Evolutionary conservation across 2,888 invertebrate species (phyloP), one percentile per base, ranked within the genome.

Genomic region (Yponomeuta malinellus): DNA sequence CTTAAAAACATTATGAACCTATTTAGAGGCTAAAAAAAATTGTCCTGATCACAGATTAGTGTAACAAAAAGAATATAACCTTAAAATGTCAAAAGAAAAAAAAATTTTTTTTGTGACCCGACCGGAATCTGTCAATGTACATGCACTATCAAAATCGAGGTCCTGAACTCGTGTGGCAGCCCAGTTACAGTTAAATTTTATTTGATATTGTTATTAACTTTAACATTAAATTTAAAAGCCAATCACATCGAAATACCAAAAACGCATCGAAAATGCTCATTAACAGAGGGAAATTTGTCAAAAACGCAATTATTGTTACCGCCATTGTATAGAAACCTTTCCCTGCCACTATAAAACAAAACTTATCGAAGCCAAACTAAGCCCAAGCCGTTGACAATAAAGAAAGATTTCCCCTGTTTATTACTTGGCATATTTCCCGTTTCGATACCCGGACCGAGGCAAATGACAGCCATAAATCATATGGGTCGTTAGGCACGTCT

Each of bases 391-490:
- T 5, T 69, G 3, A 0, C 0, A 0, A 0, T 78, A 83, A 73
- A 73, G 72, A 69, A 73, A 48, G 73, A 70, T 75, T 74, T 76
- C 1, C 70, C 29, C 48, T 68, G 71, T 52, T 29, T 69, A 43
- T 15, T 63, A 73, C 12, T 68, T 68, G 68, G 68, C 70, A 70
- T 70, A 70, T 65, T 70, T 70, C 15, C 23, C 31, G 10, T 70
- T 70, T 65, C 10, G 4, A 48, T 10, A 23, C 12, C 29, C 9
- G 37, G 23, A 6, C 2, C n/a, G 10, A 8, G 10, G 37, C 33
- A 70, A 91, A 92, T 91, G 92, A 90, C 86, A 89, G 90, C 90
- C 90, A 92, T 92, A 91, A 90, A 92, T 92, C 92, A 92, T 90
- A 91, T 82, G 90, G 89, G 86, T 92, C 92, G 90, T 92, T 92